Conservation (phyloP, 2,888 invertebrate genomes). For the Actias luna region DNA sequence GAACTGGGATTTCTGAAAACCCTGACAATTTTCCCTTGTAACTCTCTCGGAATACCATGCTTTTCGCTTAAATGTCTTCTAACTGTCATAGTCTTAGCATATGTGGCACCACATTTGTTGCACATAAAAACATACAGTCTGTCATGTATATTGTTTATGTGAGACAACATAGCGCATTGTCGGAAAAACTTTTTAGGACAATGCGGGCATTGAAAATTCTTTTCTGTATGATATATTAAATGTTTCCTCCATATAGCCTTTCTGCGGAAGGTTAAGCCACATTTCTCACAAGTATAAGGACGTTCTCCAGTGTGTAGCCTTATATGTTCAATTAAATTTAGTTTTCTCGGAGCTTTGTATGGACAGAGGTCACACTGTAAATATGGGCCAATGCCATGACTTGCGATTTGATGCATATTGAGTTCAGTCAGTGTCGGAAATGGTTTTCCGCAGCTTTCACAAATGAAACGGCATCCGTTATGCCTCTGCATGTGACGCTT, state of each 20-base stretch:
- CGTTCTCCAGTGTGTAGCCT: constrained; percentile 67
- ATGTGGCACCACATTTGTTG: constrained; percentile 57
- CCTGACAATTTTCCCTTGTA: constrained; percentile 60
- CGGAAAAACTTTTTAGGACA: constrained; percentile 63
- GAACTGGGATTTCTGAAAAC: constrained; percentile 38
- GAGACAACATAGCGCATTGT: constrained; percentile 52
- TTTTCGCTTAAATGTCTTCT: constrained; percentile 60
- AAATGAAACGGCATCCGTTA: constrained; percentile 56
- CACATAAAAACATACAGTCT: constrained; percentile 61
- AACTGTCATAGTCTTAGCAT: constrained; percentile 59
- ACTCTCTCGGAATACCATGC: constrained; percentile 64
- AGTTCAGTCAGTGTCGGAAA: constrained; percentile 52
- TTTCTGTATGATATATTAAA: constrained; percentile 63
- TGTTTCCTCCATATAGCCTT: constrained; percentile 67
- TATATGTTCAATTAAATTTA: constrained; percentile 61
- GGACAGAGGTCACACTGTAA: constrained; percentile 60
- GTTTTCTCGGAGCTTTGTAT: constrained; percentile 57
- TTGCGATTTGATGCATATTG: constrained; percentile 53
- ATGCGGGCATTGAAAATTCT: constrained; percentile 55
- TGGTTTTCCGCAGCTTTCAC: constrained; percentile 68
- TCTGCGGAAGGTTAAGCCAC: constrained; percentile 67
- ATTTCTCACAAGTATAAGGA: constrained; percentile 69
- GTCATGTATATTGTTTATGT: constrained; percentile 63
- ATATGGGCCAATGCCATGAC: constrained; percentile 57
- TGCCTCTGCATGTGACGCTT: constrained; percentile 66